Base-by-base conservation (phyloP, 2,113 vertebrate genomes). In the Leptosomus discolor region DNA sequence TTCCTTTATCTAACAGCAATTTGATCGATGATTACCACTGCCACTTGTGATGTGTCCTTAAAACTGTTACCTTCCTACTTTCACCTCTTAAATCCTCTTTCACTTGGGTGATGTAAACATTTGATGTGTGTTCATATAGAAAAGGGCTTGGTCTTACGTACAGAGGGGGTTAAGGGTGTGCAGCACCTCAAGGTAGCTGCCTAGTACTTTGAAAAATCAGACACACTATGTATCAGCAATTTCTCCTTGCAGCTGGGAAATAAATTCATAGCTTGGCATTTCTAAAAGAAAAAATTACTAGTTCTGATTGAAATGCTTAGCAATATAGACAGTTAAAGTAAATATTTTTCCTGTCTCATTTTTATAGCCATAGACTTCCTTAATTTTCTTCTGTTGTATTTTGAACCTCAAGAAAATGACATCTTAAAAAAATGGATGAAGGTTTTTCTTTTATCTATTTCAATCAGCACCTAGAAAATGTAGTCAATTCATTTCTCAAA, bases 211-310 rank as follows among this genome's bases (percentile, higher is more conserved):
- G 37, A 57, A 58, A 94, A 91, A 91, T 73, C 87, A 88, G 81
- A 41, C 41, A 45, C 18, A 21, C 73, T 69, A 56, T 71, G 26
- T 96, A 92, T 95, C 78, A 94, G 69, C 77, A 85, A 50, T 92
- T 97, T 94, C 53, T 92, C 29, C 46, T 85, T 69, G 89, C 80
- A 92, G 77, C 80, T 97, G 89, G 74, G 65, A 91, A 86, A 91
- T 84, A 86, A 93, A 95, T 93, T 84, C 86, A 63, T 93, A 93
- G 68, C 54, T 92, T 93, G 64, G 27, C 93, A 67, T 96, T 93
- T 93, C 79, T 78, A 78, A 93, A 86, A 84, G 68, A 71, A 86
- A 94, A 95, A 94, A 81, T 90, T 53, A 54, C 82, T 83, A 83
- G 56, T 82, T 93, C 76, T 91, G 80, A 71, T 64, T 89, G 77